phyloP scores from a whole-genome alignment of 2,797 vertebrate genomes.

The Pitangus sulphuratus region DNA sequence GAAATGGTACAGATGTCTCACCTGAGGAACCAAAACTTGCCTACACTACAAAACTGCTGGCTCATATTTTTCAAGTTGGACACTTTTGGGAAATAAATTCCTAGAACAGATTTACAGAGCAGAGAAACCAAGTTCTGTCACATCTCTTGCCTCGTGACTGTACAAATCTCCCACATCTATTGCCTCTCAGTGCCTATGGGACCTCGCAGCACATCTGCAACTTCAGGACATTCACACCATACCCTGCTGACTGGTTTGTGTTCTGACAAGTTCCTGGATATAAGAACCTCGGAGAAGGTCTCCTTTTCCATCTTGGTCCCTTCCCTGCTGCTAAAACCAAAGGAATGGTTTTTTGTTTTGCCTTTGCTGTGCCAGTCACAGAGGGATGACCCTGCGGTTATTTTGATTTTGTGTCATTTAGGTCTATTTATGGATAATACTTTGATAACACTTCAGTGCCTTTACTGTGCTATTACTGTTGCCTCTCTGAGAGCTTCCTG shows the following conservation, averaged over 20 bases:
- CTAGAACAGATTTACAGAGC: neutral
- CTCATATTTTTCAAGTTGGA: neutral
- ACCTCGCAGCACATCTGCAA: neutral
- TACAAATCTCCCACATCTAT: neutral
- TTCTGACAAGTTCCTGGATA: neutral
- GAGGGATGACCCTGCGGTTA: neutral
- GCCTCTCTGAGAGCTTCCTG: neutral
- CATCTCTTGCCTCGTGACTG: neutral
- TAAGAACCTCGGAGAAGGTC: neutral
- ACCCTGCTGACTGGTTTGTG: neutral
- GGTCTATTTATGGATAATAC: neutral
- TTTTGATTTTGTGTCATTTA: neutral
- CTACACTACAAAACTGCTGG: neutral
- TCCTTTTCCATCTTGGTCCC: neutral
- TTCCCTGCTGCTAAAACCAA: neutral
- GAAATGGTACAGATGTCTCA: neutral
- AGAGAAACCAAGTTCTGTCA: neutral
- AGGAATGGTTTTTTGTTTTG: neutral
- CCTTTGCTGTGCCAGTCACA: neutral
- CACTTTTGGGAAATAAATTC: neutral
- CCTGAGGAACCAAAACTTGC: neutral
- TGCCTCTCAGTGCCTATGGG: fast-evolving
- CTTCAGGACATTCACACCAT: neutral
- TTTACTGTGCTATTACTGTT: neutral
- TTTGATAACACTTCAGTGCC: neutral